Evolutionary conservation across 1,140 invertebrate genomes (phyloP).

Genomic region (Drosophila punjabiensis): DNA sequence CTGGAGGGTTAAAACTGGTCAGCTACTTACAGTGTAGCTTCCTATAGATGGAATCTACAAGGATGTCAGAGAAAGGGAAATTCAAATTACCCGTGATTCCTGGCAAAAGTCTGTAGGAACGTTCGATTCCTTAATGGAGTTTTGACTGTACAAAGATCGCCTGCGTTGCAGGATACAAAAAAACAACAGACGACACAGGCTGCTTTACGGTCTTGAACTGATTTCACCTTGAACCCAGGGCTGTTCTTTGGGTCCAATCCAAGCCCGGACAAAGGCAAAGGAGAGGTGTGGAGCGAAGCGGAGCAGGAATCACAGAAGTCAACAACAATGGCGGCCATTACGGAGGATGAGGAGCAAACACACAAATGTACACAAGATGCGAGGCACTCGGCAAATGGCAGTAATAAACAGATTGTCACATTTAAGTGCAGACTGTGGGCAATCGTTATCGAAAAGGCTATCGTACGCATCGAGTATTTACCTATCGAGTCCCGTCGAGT

Average conservation of each 20-base stretch:
- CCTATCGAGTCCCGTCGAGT: slow-evolving; percentile 16
- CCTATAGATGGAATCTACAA: background rate
- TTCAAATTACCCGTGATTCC: background rate
- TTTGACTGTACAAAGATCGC: slow-evolving; percentile 34
- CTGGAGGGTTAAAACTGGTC: slow-evolving; percentile 28
- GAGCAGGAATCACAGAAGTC: slow-evolving; percentile 41
- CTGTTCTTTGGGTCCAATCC: slow-evolving; percentile 19
- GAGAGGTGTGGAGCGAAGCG: slow-evolving; percentile 3
- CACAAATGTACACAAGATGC: slow-evolving; percentile 34
- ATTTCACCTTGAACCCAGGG: slow-evolving; percentile 57
- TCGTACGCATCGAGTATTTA: slow-evolving; percentile 24
- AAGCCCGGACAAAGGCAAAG: slow-evolving; percentile 23
- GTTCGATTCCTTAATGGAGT: slow-evolving; percentile 5
- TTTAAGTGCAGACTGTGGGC: slow-evolving; percentile 27
- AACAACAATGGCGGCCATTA: slow-evolving; percentile 48
- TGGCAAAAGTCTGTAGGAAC: background rate
- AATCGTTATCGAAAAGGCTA: slow-evolving; percentile 41
- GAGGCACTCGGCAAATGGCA: slow-evolving; percentile 30
- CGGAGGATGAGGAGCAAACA: slow-evolving; percentile 31
- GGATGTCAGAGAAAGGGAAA: background rate
- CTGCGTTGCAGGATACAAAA: slow-evolving; percentile 52
- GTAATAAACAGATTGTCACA: slow-evolving; percentile 48
- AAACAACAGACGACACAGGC: slow-evolving; percentile 39
- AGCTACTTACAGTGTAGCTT: slow-evolving; percentile 1
- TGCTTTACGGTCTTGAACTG: slow-evolving; percentile 51